phyloP scores from a whole-genome alignment of 1,140 invertebrate genomes.

The Pseudobourletiella spinata region DNA sequence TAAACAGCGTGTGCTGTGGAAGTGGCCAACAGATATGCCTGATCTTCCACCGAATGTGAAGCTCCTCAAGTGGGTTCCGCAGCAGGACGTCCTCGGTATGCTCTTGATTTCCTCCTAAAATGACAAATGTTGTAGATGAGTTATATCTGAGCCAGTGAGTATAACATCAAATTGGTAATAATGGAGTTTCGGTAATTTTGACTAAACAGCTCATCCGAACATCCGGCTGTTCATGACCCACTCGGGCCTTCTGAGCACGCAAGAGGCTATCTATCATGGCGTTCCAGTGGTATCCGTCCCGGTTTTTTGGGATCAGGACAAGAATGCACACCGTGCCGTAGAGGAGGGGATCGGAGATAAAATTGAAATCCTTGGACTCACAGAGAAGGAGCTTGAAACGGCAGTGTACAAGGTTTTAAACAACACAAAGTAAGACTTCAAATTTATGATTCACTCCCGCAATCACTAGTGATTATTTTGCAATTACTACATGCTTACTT shows the following conservation, averaged over 20 bases:
- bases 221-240: slow-evolving; percentile 12
- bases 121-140: no score
- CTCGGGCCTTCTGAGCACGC: slow-evolving; percentile 3
- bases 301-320: slow-evolving; percentile 44
- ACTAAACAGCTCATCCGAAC: slow-evolving; percentile 1
- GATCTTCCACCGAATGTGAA: slow-evolving; percentile 51
- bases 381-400: slow-evolving; percentile 37
- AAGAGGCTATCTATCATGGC: no score
- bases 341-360: slow-evolving; percentile 28
- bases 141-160: no score
- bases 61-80: slow-evolving; percentile 56
- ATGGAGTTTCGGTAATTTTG: neutral
- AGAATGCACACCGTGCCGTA: slow-evolving; percentile 38
- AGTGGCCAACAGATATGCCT: slow-evolving; percentile 49
- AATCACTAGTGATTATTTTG: no score
- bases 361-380: slow-evolving; percentile 36
- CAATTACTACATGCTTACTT: no score
- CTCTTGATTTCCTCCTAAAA: no score
- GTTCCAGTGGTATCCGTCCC: no score
- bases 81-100: slow-evolving; percentile 44
- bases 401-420: slow-evolving; percentile 34
- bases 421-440: neutral
- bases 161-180: no score
- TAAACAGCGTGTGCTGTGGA: slow-evolving; percentile 58
- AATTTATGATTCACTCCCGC: no score